Percentiles rank a stretch among this genome's conserved stretches.
phyloP scores from a whole-genome alignment of 2,113 vertebrate genomes.

The Bos javanicus region DNA sequence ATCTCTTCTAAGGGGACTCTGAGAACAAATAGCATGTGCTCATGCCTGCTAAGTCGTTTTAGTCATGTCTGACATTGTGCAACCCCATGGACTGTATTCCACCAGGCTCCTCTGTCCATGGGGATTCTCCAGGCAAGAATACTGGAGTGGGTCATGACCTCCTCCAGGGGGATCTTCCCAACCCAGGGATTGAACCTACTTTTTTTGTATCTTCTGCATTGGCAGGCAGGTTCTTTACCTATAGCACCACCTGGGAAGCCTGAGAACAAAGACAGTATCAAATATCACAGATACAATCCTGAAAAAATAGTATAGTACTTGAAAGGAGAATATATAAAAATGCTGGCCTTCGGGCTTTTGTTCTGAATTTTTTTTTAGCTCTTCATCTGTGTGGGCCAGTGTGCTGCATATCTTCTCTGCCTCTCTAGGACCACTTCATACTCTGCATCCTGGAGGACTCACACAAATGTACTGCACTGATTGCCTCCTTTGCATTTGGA shows the following conservation, averaged over 20 bases:
- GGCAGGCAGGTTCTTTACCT: background rate
- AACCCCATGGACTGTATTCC: background rate
- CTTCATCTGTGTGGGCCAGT: background rate
- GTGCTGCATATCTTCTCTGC: background rate
- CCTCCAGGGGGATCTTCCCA: background rate
- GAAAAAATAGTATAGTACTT: background rate
- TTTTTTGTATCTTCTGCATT: background rate
- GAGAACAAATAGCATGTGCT: background rate
- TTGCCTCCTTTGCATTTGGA: background rate
- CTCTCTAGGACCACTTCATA: background rate
- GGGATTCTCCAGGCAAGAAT: background rate
- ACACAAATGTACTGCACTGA: too few relatives aligned
- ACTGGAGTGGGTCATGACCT: background rate
- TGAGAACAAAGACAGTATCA: background rate
- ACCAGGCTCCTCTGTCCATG: background rate
- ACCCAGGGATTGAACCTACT: background rate
- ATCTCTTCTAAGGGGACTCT: background rate
- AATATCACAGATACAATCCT: background rate
- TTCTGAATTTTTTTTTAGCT: background rate
- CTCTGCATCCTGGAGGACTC: background rate
- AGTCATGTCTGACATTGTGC: background rate
- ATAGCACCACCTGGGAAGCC: background rate
- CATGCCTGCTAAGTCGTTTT: background rate
- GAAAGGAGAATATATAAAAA: background rate
- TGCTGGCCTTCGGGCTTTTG: background rate